Percentiles rank a stretch among this genome's conserved stretches.
These are phyloP conservation scores for Polydesmus complanatus DNA, from an alignment of 2,888 invertebrate species.

Conservation along the genomic window DNA sequence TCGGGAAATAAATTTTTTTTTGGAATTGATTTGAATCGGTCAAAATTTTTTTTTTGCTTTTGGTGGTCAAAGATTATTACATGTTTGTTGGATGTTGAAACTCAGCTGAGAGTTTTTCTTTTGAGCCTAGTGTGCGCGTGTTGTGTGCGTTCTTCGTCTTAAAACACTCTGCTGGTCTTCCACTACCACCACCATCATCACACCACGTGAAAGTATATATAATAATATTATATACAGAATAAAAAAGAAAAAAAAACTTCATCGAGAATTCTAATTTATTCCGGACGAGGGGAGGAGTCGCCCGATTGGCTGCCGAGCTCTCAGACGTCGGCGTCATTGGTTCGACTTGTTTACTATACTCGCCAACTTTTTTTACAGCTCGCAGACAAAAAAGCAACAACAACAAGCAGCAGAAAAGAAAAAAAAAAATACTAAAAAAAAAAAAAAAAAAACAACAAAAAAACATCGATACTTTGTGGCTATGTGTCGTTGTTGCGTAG, in stretches of 20 bases:
- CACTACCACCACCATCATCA: no score
- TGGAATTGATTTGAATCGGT: no score
- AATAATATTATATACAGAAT: neutral
- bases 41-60: no score
- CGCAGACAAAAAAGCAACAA: neutral
- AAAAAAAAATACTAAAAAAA: neutral
- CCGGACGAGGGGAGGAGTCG: conserved; percentile 3
- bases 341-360: conserved; percentile 15
- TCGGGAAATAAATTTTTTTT: no score
- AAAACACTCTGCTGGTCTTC: no score
- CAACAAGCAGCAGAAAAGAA: neutral
- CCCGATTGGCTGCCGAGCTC: conserved; percentile 4
- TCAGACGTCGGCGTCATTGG: conserved; percentile 11
- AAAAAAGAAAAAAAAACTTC: neutral
- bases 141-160: neutral
- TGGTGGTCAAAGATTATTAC: no score
- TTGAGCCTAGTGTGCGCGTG: neutral
- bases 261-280: conserved; percentile 15
- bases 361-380: neutral
- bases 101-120: neutral
- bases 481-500: neutral
- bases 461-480: conserved; percentile 1
- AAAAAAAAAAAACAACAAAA: neutral
- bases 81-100: no score
- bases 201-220: no score